Percentiles rank a stretch among this genome's conserved stretches.
phyloP scores from a whole-genome alignment of 2,888 invertebrate genomes.

The Drosophila picticornis region DNA sequence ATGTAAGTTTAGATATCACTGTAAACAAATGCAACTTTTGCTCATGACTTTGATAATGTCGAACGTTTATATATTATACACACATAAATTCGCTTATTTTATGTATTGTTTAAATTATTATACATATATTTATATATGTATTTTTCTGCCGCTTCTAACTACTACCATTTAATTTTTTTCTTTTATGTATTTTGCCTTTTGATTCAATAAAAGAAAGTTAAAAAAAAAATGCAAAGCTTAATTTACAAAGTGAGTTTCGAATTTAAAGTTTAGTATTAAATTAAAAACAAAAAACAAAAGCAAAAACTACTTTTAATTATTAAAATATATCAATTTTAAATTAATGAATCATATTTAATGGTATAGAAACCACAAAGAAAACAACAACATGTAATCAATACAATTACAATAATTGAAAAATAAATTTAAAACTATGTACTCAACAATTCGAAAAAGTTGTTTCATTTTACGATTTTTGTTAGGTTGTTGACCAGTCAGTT shows the following conservation, averaged over 20 bases:
- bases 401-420: conserved; percentile 69
- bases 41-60: conserved; percentile 68
- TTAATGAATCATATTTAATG: conserved; percentile 74
- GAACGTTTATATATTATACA: conserved; percentile 38
- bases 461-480: not conserved
- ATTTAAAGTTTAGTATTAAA: conserved; percentile 77
- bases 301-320: conserved; percentile 60
- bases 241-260: conserved; percentile 81
- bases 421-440: conserved; percentile 73
- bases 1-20: conserved; percentile 71
- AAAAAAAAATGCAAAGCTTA: conserved; percentile 42
- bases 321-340: conserved; percentile 76
- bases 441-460: conserved; percentile 35
- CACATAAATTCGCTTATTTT: conserved; percentile 41
- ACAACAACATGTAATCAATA: conserved; percentile 71
- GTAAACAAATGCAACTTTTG: conserved; percentile 75
- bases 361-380: conserved; percentile 62
- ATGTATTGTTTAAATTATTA: conserved; percentile 59
- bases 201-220: conserved; percentile 37
- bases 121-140: conserved; percentile 40
- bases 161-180: conserved; percentile 44
- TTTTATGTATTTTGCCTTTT: conserved; percentile 54
- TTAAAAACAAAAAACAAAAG: conserved; percentile 36
- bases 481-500: not conserved
- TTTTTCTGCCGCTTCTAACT: conserved; percentile 61